Percentiles rank a stretch among this genome's conserved stretches.
These are phyloP conservation scores for Drosophila arawakana DNA, from an alignment of 1,140 invertebrate species.

Conservation along the genomic window DNA sequence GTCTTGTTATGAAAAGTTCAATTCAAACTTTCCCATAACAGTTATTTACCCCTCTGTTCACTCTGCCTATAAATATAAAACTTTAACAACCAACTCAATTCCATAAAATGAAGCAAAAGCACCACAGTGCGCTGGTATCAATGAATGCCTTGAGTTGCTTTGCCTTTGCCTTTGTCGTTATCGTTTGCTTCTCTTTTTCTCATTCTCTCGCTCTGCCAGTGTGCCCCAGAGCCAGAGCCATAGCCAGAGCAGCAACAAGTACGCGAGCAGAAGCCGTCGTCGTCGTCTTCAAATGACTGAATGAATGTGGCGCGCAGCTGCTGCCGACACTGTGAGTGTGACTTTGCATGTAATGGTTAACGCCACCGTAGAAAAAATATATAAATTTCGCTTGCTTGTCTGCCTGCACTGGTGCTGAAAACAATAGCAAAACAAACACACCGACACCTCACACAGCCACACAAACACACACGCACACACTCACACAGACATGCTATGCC, in stretches of 20 bases:
- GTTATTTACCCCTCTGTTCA: no score
- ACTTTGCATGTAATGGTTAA: constrained; percentile 80
- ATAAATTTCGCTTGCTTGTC: constrained; percentile 37
- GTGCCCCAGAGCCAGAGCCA: background rate
- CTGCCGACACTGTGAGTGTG: constrained; percentile 59
- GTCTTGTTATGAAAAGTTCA: no score
- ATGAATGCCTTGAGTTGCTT: constrained; percentile 32
- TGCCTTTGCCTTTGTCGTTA: constrained; percentile 1
- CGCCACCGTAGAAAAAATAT: constrained; percentile 55
- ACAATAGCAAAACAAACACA: constrained; percentile 67
- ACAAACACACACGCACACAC: constrained; percentile 19
- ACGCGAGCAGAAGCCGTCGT: constrained; percentile 14
- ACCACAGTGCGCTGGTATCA: constrained; percentile 16
- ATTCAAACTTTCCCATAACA: no score
- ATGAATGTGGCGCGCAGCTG: constrained; percentile 58
- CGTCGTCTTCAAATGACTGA: constrained; percentile 46
- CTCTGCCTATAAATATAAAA: no score
- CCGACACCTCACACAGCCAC: constrained; percentile 28
- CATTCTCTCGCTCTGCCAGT: background rate
- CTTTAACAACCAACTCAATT: no score
- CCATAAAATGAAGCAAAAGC: no score
- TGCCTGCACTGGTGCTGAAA: constrained; percentile 55
- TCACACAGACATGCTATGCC: background rate
- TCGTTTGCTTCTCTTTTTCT: background rate
- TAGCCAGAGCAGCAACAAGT: constrained; percentile 7